Base-by-base conservation (phyloP, 2,113 vertebrate genomes). In the Psophia crepitans region DNA sequence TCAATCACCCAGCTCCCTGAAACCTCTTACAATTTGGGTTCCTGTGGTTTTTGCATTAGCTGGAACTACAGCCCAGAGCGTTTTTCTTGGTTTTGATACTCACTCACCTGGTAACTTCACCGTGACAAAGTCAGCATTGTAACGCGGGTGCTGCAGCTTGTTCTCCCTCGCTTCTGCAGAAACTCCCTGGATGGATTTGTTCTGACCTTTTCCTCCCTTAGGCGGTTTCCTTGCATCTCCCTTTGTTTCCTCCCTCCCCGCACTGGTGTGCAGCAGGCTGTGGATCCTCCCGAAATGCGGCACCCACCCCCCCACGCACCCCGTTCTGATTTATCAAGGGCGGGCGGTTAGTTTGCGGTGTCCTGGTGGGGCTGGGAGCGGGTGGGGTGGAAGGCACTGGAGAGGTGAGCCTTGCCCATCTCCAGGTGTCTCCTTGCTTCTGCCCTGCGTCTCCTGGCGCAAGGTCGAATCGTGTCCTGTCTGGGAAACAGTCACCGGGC, bases 381-480 rank as follows among this genome's bases (percentile, higher is more conserved):
- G 35, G 20, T 2, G 79, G 28, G 6, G 7, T 5, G 56, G 37
- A 32, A 37, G 46, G 49, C 39, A 6, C 46, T 2, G 9, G 71
- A 35, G n/a, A 28, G 39, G 33, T 14, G 60, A 63, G 49, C 64
- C 48, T 23, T 32, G 32, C 6, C 20, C 21, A 0, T 4, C n/a
- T 17, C 11, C 0, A 11, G 49, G 10, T 28, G 56, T 20, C n/a
- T 16, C 7, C 11, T 33, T 4, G 8, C 28, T 74, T 22, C 68
- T 48, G 22, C 58, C 0, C 0, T 0, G 14, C 5, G 32, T 4
- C 32, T 11, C 28, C 37, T 12, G 0, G 51, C 5, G 1, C 46
- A 9, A 8, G 37, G 14, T 3, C 2, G 41, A 41, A 5, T 6
- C 2, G 30, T 4, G 44, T 18, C 27, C 54, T 17, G 9, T 13